Evolutionary conservation across 2,888 invertebrate species (phyloP), one percentile per base, ranked within the genome.

Genomic region (Mesoligia furuncula): DNA sequence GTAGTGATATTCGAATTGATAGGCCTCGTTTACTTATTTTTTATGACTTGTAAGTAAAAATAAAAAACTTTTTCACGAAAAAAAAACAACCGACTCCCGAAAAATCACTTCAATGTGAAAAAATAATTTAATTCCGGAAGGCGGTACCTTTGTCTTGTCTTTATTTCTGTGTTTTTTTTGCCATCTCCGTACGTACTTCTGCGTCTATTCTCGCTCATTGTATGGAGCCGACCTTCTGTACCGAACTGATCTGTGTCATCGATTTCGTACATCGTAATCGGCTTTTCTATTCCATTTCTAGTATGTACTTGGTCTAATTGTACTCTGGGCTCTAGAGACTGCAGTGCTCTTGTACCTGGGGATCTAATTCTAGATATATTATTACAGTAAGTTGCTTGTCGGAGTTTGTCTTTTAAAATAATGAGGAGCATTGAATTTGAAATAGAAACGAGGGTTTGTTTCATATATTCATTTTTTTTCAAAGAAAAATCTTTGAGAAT

Each of bases 281-380:
- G 93, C 94, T 94, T 94, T 94, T 89, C 91, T 91, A 90, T 92
- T 91, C 90, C 87, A 86, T 88, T 88, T 85, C 88, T 90, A 90
- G 87, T 61, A 84, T 51, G 75, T 80, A 64, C 87, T 67, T 78
- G 84, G 70, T 90, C 89, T 94, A 93, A 94, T 94, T 93, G 93
- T 88, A 86, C 70, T 79, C 57, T 64, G 73, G 86, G 90, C 91
- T 91, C 80, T 45, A 87, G 89, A 90, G 90, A 88, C 72, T 84
- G 42, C 75, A 77, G 42, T 73, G 42, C 65, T 66, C 66, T 36
- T 54, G 77, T 85, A 82, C 84, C 69, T 81, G 68, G 78, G 83
- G 81, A 82, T 83, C 81, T 73, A 70, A 84, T 86, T 86, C 68
- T 64, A 67, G 61, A 75, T 78, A 61, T 73, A 2, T 31, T 31